phyloP scores from a whole-genome alignment of 1,140 invertebrate genomes.

The Drosophila grimshawi region DNA sequence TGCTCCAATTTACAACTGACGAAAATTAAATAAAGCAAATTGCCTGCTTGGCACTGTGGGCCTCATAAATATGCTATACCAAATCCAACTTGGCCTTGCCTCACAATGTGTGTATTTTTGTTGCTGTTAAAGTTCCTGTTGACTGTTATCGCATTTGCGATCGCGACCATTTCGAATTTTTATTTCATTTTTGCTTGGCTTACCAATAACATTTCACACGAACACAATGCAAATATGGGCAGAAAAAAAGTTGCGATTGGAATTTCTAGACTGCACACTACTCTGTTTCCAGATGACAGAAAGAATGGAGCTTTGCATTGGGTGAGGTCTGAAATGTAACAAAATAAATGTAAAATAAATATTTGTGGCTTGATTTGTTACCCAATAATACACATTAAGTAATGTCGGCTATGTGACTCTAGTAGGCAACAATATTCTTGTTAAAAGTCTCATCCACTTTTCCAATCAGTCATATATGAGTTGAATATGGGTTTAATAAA shows the following conservation, averaged over 20 bases:
- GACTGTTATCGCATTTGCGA: slow-evolving; percentile 65
- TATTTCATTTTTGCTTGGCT: slow-evolving; percentile 62
- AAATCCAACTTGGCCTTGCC: slow-evolving; percentile 8
- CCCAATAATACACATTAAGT: no score
- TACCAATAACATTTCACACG: slow-evolving; percentile 55
- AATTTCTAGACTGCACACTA: not conserved
- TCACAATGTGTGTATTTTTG: slow-evolving; percentile 16
- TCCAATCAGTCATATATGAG: no score
- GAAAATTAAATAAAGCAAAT: slow-evolving; percentile 77
- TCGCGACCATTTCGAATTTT: slow-evolving; percentile 63
- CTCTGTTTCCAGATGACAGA: not conserved
- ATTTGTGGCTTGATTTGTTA: no score
- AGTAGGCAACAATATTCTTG: no score
- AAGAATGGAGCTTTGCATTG: not conserved
- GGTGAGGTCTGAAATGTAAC: no score
- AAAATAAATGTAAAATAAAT: no score
- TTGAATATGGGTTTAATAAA: no score
- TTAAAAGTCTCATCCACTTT: no score
- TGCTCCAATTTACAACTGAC: slow-evolving; percentile 67
- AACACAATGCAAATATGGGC: slow-evolving; percentile 2
- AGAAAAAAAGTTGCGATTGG: not conserved
- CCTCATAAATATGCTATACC: slow-evolving; percentile 37
- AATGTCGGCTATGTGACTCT: no score
- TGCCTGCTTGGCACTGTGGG: slow-evolving; percentile 20
- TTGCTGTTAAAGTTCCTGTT: slow-evolving; percentile 3